Conservation (phyloP, 2,113 vertebrate genomes). For the Eulemur macaco region DNA sequence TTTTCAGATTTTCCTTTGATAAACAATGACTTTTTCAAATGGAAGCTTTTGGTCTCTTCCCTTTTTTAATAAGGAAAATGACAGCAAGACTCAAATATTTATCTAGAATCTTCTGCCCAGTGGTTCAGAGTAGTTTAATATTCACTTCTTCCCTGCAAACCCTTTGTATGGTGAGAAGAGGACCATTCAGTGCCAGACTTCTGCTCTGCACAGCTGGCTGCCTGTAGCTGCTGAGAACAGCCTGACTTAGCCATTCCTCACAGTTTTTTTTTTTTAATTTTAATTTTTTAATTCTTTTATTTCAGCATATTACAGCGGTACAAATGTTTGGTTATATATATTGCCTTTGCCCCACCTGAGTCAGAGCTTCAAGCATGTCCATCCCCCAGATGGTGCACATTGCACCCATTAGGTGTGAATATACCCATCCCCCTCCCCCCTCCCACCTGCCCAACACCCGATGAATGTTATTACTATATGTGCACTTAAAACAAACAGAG, state of each 20-base stretch:
- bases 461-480: too few relatives aligned
- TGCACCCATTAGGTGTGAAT: too few relatives aligned
- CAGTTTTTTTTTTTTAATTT: too few relatives aligned
- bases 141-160: background rate
- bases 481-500: background rate
- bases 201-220: background rate
- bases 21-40: background rate
- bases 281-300: too few relatives aligned
- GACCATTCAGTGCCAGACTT: background rate
- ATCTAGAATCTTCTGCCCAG: background rate
- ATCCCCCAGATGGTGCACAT: too few relatives aligned
- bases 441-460: too few relatives aligned
- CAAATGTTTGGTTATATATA: too few relatives aligned
- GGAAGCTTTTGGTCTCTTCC: background rate
- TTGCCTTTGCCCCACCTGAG: too few relatives aligned
- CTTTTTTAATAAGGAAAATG: conserved; percentile 27
- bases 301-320: too few relatives aligned
- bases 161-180: too few relatives aligned
- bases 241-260: background rate
- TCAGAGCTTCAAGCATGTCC: too few relatives aligned
- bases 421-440: too few relatives aligned
- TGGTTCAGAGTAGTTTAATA: background rate
- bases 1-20: conserved; percentile 26
- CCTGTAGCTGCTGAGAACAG: background rate
- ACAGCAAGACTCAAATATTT: background rate